These are phyloP conservation scores for Cheilinus undulatus DNA, from an alignment of 2,113 vertebrate genomes.

Conservation along the genomic window DNA sequence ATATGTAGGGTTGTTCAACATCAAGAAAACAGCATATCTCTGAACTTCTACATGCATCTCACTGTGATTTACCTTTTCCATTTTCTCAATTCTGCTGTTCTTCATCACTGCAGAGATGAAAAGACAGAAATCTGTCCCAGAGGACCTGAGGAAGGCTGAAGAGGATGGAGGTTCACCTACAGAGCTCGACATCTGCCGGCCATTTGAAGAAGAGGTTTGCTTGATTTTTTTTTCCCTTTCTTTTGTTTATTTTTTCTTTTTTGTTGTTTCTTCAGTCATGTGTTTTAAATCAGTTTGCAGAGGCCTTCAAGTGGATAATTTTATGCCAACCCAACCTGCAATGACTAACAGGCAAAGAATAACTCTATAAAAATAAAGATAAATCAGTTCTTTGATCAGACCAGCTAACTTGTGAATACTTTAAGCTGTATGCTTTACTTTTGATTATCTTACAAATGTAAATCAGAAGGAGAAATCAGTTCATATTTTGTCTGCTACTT, in stretches of 20 bases:
- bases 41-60: not conserved
- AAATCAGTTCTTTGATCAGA: no score
- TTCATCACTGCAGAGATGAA: slow-evolving; percentile 92
- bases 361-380: no score
- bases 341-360: no score
- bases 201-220: slow-evolving; percentile 98
- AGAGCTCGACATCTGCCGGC: slow-evolving; percentile 89
- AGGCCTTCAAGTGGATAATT: not conserved
- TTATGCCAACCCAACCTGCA: no score
- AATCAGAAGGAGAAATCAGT: no score
- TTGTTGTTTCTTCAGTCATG: no score
- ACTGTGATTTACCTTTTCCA: not conserved
- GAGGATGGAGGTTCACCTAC: slow-evolving; percentile 89
- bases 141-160: slow-evolving; percentile 91
- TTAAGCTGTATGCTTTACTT: no score
- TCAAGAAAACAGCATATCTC: not conserved
- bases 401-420: no score
- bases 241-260: not conserved
- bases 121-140: slow-evolving; percentile 95
- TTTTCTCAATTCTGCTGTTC: slow-evolving; percentile 33
- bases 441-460: no score
- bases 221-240: slow-evolving; percentile 37
- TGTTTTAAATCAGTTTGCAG: no score
- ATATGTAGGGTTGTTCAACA: no score
- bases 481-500: no score